Conservation (phyloP, 2,888 invertebrate species). For the Eristalis pertinax region DNA sequence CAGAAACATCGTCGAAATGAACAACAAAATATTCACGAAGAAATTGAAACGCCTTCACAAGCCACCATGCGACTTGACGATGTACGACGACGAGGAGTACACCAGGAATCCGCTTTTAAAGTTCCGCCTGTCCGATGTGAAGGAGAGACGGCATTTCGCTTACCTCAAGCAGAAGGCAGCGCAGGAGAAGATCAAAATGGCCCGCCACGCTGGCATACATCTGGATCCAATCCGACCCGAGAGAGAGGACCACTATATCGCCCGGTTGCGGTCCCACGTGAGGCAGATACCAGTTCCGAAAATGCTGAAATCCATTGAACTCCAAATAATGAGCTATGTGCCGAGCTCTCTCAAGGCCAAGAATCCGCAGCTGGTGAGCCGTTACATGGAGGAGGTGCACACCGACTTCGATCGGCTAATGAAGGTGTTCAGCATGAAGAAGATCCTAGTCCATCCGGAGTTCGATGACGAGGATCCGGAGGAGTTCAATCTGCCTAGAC, state of each 20-base stretch:
- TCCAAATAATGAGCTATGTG: slow-evolving; percentile 84
- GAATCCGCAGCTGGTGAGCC: slow-evolving; percentile 83
- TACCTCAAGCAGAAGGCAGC: slow-evolving; percentile 78
- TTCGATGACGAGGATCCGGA: slow-evolving; percentile 81
- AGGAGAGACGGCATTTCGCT: slow-evolving; percentile 78
- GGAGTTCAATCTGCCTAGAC: slow-evolving; percentile 79
- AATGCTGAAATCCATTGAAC: slow-evolving; percentile 85
- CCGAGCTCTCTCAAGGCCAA: slow-evolving; percentile 83
- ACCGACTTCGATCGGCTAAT: slow-evolving; percentile 84
- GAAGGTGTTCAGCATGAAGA: slow-evolving; percentile 85
- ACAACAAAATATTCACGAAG: slow-evolving; percentile 76
- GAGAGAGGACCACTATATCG: slow-evolving; percentile 83
- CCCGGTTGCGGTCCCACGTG: slow-evolving; percentile 84
- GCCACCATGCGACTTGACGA: slow-evolving; percentile 78
- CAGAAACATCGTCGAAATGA: slow-evolving; percentile 58
- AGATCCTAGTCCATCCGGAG: slow-evolving; percentile 85
- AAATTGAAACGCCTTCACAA: slow-evolving; percentile 78
- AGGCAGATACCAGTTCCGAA: slow-evolving; percentile 84
- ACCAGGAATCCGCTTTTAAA: slow-evolving; percentile 79
- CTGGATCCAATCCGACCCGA: slow-evolving; percentile 82
- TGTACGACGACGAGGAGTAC: slow-evolving; percentile 80
- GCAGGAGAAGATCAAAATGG: slow-evolving; percentile 78
- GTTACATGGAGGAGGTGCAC: slow-evolving; percentile 83
- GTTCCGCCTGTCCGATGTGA: slow-evolving; percentile 79
- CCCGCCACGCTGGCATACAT: slow-evolving; percentile 74